Evolutionary conservation across 2,888 invertebrate genomes (phyloP).

Genomic region (Alviniconcha strummeri): DNA sequence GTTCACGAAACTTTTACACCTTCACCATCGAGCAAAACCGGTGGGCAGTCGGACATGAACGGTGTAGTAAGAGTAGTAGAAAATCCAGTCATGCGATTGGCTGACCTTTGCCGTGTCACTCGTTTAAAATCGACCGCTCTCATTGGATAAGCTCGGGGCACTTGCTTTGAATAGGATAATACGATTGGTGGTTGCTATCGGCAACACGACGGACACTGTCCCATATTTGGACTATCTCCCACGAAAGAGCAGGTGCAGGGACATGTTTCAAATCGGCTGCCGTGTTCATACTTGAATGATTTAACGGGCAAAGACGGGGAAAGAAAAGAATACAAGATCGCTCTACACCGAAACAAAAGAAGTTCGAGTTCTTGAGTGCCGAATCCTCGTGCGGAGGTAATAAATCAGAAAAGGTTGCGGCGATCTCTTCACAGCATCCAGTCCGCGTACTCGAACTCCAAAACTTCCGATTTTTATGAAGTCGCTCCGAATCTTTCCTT

Average conservation of each 20-base stretch:
- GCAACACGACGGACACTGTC: slow-evolving; percentile 33
- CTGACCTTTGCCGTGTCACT: slow-evolving; percentile 60
- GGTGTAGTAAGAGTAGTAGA: slow-evolving; percentile 58
- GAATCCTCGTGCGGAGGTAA: not conserved
- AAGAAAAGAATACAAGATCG: not conserved
- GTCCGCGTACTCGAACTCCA: too few relatives aligned
- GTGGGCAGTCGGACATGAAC: slow-evolving; percentile 32
- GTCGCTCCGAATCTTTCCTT: not conserved
- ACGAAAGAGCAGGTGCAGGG: slow-evolving; percentile 39
- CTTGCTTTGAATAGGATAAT: slow-evolving; percentile 43
- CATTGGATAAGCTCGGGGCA: slow-evolving; percentile 49
- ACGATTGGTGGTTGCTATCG: slow-evolving; percentile 37
- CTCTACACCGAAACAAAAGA: slow-evolving; percentile 17
- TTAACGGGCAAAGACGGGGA: not conserved
- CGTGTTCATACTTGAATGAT: slow-evolving; percentile 28
- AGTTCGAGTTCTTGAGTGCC: not conserved
- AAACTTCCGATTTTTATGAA: not conserved
- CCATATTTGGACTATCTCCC: slow-evolving; percentile 23
- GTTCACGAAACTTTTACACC: slow-evolving; percentile 7
- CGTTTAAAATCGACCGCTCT: slow-evolving; percentile 54
- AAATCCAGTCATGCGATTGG: slow-evolving; percentile 51
- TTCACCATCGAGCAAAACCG: not conserved
- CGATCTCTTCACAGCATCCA: not conserved
- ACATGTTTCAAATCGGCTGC: slow-evolving; percentile 27
- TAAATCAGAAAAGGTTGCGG: not conserved